These are phyloP conservation scores for Darevskia nairensis DNA, from an alignment of 2,797 vertebrate genomes.

Conservation along the genomic window DNA sequence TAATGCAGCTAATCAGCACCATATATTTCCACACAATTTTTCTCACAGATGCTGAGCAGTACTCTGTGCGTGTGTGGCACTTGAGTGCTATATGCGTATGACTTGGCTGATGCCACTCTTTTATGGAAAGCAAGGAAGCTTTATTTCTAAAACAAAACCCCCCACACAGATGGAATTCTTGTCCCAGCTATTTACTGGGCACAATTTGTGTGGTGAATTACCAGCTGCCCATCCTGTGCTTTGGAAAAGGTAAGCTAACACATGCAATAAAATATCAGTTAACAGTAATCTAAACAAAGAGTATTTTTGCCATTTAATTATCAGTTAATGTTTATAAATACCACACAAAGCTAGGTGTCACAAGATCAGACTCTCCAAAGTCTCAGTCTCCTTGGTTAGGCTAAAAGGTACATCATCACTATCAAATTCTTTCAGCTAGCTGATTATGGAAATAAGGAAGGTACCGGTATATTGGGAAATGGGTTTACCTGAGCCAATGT, in stretches of 20 bases:
- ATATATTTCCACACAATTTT: slow-evolving; percentile 46
- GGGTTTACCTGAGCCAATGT: not conserved
- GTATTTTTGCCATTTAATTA: not conserved
- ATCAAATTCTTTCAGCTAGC: not conserved
- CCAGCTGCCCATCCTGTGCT: not conserved
- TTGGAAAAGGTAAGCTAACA: not conserved
- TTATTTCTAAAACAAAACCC: not conserved
- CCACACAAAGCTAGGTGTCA: not conserved
- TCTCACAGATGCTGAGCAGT: accelerated
- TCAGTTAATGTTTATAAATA: not conserved
- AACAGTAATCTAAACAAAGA: not conserved
- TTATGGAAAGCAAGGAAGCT: not conserved
- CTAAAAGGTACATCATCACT: not conserved
- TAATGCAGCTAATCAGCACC: slow-evolving; percentile 61
- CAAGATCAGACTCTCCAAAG: not conserved
- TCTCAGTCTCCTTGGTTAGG: not conserved
- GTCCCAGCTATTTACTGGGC: not conserved
- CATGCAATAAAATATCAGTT: not conserved
- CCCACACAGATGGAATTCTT: no score
- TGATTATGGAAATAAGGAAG: not conserved
- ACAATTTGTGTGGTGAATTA: not conserved
- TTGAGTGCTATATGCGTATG: accelerated
- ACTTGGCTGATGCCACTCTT: slow-evolving; percentile 12
- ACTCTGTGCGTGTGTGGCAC: not conserved
- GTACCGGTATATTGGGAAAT: no score